Conservation (phyloP, 1,140 invertebrate species). For the Lepidotrigona ventralis region DNA sequence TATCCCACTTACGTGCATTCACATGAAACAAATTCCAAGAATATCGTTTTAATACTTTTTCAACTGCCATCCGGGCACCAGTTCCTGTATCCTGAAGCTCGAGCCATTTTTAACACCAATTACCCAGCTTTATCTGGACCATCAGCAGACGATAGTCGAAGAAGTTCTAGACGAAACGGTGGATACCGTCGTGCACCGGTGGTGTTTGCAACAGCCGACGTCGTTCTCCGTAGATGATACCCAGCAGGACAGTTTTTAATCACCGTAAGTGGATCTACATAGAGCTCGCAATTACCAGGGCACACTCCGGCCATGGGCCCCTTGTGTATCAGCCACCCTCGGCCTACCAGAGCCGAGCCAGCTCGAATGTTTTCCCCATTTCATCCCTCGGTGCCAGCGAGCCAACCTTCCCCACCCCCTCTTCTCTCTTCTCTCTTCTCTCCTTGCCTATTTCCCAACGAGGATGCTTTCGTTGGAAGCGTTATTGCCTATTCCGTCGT, state of each 20-base stretch:
- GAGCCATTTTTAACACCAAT: constrained; percentile 15
- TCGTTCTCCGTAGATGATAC: constrained; percentile 68
- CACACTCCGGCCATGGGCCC: constrained; percentile 71
- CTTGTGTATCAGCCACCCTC: constrained; percentile 71
- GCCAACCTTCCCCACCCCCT: constrained; percentile 18
- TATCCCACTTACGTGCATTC: background rate
- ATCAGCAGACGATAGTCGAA: background rate
- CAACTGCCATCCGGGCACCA: no score
- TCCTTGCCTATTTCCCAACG: background rate
- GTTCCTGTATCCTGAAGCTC: background rate
- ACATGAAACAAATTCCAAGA: background rate
- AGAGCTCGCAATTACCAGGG: constrained; percentile 78
- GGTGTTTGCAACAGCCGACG: constrained; percentile 21
- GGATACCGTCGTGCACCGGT: background rate
- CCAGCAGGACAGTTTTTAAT: constrained; percentile 81
- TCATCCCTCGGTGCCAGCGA: constrained; percentile 53
- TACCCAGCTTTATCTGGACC: constrained; percentile 16
- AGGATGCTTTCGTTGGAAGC: constrained; percentile 20
- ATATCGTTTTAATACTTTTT: background rate
- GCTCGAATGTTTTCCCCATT: constrained; percentile 70
- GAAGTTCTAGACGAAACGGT: background rate
- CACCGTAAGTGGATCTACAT: constrained; percentile 81
- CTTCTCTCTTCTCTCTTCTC: background rate
- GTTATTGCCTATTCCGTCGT: constrained; percentile 22
- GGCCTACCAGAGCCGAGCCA: constrained; percentile 45